Evolutionary conservation across 92 coral and sea anemone species (phyloP).

Genomic region (Palythoa heliodiscus): DNA sequence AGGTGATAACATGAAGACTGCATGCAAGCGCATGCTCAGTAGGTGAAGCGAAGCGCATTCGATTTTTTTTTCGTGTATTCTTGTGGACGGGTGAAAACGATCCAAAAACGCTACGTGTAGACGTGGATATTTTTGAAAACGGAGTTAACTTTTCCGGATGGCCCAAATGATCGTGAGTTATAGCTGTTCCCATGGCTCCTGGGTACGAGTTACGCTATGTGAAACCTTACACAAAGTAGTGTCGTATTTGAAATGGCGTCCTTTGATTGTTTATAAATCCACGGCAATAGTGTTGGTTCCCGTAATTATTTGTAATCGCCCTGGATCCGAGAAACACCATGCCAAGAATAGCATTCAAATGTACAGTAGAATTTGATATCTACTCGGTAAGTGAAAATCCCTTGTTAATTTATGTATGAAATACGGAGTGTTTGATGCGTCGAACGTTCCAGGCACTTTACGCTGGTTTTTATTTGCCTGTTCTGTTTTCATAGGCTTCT

Average conservation of each 20-base stretch:
- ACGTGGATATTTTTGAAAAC: too few relatives aligned
- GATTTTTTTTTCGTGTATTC: too few relatives aligned
- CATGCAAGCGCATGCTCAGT: too few relatives aligned
- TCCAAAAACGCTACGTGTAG: too few relatives aligned
- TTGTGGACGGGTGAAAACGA: too few relatives aligned
- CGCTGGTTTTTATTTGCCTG: neutral
- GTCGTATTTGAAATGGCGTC: slow-evolving; percentile 7
- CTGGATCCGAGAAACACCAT: slow-evolving; percentile 37
- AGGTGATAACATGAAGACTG: too few relatives aligned
- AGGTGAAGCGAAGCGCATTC: too few relatives aligned
- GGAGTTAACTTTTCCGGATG: too few relatives aligned
- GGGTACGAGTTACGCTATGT: slow-evolving; percentile 4
- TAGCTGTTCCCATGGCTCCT: neutral
- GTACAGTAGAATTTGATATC: slow-evolving; percentile 86
- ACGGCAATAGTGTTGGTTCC: neutral
- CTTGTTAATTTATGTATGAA: neutral
- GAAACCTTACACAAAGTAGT: slow-evolving; percentile 23
- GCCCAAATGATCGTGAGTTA: too few relatives aligned
- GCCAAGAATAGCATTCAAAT: slow-evolving; percentile 89
- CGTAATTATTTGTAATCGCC: neutral
- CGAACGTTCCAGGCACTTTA: neutral
- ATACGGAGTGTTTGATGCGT: too few relatives aligned
- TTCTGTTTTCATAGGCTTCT: neutral
- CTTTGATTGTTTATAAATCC: neutral
- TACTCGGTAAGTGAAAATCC: slow-evolving; percentile 72